A percentile compares a stretch with the other conserved stretches of the same genome.
These are phyloP conservation scores for Drosophila peninsularis DNA, from an alignment of 2,888 invertebrate species.

Conservation along the genomic window DNA sequence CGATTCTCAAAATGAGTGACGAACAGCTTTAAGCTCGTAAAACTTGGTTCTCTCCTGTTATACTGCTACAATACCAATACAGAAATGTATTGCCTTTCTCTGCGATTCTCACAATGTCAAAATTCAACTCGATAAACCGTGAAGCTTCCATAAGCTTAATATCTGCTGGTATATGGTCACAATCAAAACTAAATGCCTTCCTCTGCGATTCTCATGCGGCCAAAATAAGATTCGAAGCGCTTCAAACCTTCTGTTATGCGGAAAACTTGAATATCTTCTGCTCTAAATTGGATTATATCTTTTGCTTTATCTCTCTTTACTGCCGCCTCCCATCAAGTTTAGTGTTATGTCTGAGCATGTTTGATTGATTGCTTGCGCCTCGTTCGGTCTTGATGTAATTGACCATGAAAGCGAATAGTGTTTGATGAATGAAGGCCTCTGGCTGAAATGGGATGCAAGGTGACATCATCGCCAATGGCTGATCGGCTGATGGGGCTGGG, in stretches of 20 bases:
- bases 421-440: constrained; percentile 23
- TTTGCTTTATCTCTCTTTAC: neutral
- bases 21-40: too few species aligned
- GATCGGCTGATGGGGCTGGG: constrained; percentile 28
- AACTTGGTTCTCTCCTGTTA: too few species aligned
- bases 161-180: too few species aligned
- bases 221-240: neutral
- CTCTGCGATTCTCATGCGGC: neutral
- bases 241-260: neutral
- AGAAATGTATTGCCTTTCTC: neutral
- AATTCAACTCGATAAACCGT: neutral
- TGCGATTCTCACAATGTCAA: neutral
- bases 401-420: constrained; percentile 20
- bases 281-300: neutral
- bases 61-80: too few species aligned
- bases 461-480: constrained; percentile 55
- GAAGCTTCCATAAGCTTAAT: neutral
- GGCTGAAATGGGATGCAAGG: constrained; percentile 40
- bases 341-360: neutral
- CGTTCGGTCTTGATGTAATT: constrained; percentile 3
- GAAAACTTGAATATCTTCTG: neutral
- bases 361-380: neutral
- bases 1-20: too few species aligned
- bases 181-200: neutral
- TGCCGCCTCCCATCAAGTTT: constrained; percentile 3